Base-by-base conservation (phyloP, 2,797 vertebrate genomes). In the Sciaenops ocellatus region DNA sequence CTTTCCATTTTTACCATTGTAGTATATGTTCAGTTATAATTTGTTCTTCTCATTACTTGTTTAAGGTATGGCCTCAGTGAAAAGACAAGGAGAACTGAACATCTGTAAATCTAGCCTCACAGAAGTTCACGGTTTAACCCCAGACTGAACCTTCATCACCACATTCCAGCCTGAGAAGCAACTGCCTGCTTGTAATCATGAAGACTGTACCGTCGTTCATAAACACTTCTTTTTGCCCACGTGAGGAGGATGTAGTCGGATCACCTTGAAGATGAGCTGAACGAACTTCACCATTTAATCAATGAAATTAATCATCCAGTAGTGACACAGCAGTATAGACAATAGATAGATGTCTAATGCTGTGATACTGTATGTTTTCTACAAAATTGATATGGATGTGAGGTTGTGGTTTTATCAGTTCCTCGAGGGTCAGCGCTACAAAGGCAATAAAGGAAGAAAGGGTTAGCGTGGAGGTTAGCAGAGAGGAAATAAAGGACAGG, bases 401-500 rank as follows among this genome's bases (percentile, higher is more conserved):
- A 56, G 55, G 50, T 61, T 34, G 30, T 57, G 50, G 41, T 30
- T 78, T 65, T 6, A 47, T 56, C 34, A 46, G 26, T 30, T 15
- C 44, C 50, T 15, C 20, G 3, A 3, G 34, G 63, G 51, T 48
- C 42, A 44, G 10, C 0, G 16, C 55, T 42, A 30, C 24, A 34
- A n/a, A 47, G 50, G 13, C 56, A 64, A 42, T 51, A 30, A 60
- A 62, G 46, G 52, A 70, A 34, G 48, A 73, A 44, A 48, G 22
- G 47, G 50, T 48, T 38, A 50, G 48, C 17, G 6, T 41, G 56
- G 34, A 64, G 73, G 64, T 47, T 47, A 47, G 28, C 18, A 12
- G 1, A 38, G 48, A 48, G 41, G 63, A 61, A 82, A 59, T 72
- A 69, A 61, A 72, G 69, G 73, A 80, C 73, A 72, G 82, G 59